Evolutionary conservation across 2,797 vertebrate species (phyloP), one percentile per base, ranked within the genome.

Genomic region (Toxotes lorentzi): DNA sequence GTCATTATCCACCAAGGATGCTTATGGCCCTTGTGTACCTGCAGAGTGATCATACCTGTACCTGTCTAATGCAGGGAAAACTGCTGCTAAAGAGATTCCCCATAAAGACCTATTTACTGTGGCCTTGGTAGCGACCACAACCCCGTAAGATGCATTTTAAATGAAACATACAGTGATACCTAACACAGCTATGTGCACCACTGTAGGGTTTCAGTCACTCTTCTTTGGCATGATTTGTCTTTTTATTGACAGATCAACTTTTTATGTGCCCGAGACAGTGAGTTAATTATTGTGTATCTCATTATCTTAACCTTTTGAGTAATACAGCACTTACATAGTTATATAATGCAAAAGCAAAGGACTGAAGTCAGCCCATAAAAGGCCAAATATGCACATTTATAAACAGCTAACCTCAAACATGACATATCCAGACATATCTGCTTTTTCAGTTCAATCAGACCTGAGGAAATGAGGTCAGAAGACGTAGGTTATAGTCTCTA

Each of bases 1-100:
- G 61, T 60, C 54, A 68, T 83, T 71, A 68, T 63, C 21, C 43
- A 62, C 30, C 32, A 48, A 75, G 59, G 73, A 57, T 61, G 32
- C 62, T 41, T 24, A 8, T 61, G 21, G 76, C 47, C 11, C 54
- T 24, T 47, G 13, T 73, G 59, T 21, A 70, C 66, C 53, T 66
- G 54, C 24, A 21, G 38, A 43, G 53, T 61, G 45, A 69, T 53
- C 5, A 40, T 34, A 12, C 45, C 24, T 70, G 73, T 58, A 57
- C 24, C 14, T 45, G 41, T 48, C 34, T 32, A 40, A 70, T 50
- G 40, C 3, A 40, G 38, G 24, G 45, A 24, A 38, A 11, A 54
- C 19, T 54, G 35, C 40, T 82, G 47, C 51, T 71, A 64, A 70
- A 63, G 12, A 63, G 47, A 21, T 10, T 7, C 14, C 3, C 67